These are phyloP conservation scores for Macroteleia sp. DNA, from an alignment of 2,888 invertebrate genomes.

Conservation along the genomic window DNA sequence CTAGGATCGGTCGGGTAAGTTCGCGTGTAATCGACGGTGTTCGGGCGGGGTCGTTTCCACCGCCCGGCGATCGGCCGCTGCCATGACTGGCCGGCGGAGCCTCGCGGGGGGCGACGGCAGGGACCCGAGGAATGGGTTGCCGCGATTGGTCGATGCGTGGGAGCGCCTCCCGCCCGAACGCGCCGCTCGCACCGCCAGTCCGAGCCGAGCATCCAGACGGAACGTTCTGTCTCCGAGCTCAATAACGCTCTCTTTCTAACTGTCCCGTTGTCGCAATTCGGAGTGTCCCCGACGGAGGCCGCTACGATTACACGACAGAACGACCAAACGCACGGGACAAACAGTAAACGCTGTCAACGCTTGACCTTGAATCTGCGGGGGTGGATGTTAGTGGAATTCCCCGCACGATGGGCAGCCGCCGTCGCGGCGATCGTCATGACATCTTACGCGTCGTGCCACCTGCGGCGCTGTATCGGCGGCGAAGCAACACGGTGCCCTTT, in stretches of 20 bases:
- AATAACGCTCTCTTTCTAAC: constrained; percentile 8
- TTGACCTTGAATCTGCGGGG: constrained; percentile 6
- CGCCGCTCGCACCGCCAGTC: constrained; percentile 76
- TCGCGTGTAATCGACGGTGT: constrained; percentile 23
- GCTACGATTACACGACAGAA: too few relatives aligned
- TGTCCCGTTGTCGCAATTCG: constrained; percentile 5
- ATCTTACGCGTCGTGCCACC: constrained; percentile 68
- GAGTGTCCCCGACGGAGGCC: background rate
- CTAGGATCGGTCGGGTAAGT: constrained; percentile 1
- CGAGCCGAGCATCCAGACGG: constrained; percentile 80
- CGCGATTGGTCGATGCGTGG: constrained; percentile 82
- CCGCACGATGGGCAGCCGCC: constrained; percentile 78
- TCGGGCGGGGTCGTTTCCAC: constrained; percentile 63
- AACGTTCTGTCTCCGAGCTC: constrained; percentile 61
- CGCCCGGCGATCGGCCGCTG: constrained; percentile 69
- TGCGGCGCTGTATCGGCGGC: constrained; percentile 58
- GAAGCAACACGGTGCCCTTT: constrained; percentile 69
- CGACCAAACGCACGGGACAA: background rate
- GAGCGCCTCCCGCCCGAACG: constrained; percentile 80
- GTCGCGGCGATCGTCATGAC: constrained; percentile 67
- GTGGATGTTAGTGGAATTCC: constrained; percentile 17
- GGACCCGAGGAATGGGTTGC: constrained; percentile 69
- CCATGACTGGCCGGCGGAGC: constrained; percentile 78
- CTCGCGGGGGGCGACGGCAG: constrained; percentile 55
- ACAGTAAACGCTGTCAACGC: background rate